A percentile compares a stretch with the other conserved stretches of the same genome.
Evolutionary conservation across 2,888 invertebrate species (phyloP).

Genomic region (Agonopterix subpropinquella): DNA sequence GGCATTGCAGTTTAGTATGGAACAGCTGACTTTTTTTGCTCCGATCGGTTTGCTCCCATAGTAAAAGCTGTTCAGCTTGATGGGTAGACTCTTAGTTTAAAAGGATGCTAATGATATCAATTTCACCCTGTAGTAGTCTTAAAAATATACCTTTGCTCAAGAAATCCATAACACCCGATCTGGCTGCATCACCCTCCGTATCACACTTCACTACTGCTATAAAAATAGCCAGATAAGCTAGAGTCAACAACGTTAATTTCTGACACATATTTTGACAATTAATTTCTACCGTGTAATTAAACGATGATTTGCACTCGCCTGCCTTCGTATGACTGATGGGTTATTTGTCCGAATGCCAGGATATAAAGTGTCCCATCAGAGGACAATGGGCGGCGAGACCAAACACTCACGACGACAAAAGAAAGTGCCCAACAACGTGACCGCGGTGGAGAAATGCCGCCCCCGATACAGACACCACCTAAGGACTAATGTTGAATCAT

Average conservation of each 20-base stretch:
- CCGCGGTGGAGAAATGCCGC: constrained; percentile 57
- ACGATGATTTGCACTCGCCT: constrained; percentile 36
- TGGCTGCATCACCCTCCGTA: constrained; percentile 13
- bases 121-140: too few relatives aligned
- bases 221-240: constrained; percentile 52
- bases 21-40: too few relatives aligned
- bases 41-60: too few relatives aligned
- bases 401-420: constrained; percentile 60
- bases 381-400: constrained; percentile 63
- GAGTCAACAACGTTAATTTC: constrained; percentile 48
- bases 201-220: constrained; percentile 51
- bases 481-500: constrained; percentile 62
- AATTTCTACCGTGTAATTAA: constrained; percentile 13
- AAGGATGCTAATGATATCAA: too few relatives aligned
- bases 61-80: too few relatives aligned
- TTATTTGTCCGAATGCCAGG: constrained; percentile 50
- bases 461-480: constrained; percentile 49
- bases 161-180: constrained; percentile 34
- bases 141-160: constrained; percentile 43
- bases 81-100: too few relatives aligned
- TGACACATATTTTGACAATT: constrained; percentile 46
- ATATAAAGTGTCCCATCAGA: constrained; percentile 66
- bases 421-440: constrained; percentile 71
- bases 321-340: constrained; percentile 57
- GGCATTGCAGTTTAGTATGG: too few relatives aligned